Conservation (phyloP, 2,888 invertebrate genomes). For the Tetropium fuscum region DNA sequence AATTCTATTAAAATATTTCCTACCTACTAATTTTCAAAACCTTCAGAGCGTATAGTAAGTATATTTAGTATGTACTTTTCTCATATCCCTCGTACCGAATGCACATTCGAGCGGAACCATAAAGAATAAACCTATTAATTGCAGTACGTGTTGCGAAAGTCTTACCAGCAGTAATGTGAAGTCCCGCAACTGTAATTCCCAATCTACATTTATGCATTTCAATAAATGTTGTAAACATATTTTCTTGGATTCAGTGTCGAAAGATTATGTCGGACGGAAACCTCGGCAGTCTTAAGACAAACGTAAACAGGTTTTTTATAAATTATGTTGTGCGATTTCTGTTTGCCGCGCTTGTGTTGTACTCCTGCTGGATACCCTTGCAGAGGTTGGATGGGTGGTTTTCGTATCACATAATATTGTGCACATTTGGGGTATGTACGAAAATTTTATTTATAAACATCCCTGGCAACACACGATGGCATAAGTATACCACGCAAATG, state of each 20-base stretch:
- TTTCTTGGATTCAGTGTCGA: neutral
- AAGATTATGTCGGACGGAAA: neutral
- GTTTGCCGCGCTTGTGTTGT: conserved; percentile 48
- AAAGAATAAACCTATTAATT: no score
- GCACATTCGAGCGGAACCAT: no score
- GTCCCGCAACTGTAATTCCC: conserved; percentile 5
- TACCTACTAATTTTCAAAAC: no score
- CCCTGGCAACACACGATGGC: no score
- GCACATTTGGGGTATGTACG: conserved; percentile 61
- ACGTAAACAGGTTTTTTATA: conserved; percentile 46
- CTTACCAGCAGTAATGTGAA: conserved; percentile 1
- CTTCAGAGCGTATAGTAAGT: no score
- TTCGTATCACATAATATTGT: conserved; percentile 60
- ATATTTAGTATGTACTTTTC: no score
- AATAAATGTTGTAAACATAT: neutral
- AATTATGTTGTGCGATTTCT: conserved; percentile 48
- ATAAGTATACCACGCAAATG: no score
- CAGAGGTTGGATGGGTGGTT: conserved; percentile 53
- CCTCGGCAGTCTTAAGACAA: conserved; percentile 28
- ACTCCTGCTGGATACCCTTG: conserved; percentile 51
- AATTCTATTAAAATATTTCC: no score
- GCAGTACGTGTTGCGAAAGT: no score
- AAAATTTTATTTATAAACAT: no score
- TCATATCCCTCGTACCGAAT: no score
- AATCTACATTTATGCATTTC: neutral